These are phyloP conservation scores for Elaphurus davidianus DNA, from an alignment of 2,113 vertebrate genomes.

Conservation along the genomic window DNA sequence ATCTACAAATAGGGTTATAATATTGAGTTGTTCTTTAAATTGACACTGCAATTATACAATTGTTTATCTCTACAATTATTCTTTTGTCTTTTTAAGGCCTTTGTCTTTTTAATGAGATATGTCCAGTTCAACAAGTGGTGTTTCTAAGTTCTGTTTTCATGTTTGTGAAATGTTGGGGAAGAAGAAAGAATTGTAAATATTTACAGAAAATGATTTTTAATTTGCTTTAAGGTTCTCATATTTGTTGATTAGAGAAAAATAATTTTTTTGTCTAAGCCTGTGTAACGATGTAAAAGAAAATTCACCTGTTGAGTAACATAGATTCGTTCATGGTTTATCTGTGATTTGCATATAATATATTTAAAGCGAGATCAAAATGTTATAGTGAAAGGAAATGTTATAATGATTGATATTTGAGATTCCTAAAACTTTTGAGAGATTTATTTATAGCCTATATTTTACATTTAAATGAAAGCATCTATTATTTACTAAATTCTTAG, in stretches of 20 bases:
- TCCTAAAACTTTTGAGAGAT: background rate
- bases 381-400: background rate
- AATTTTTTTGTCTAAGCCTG: background rate
- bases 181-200: background rate
- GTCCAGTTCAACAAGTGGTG: background rate
- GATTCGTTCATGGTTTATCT: background rate
- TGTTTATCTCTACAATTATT: background rate
- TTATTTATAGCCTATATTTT: background rate
- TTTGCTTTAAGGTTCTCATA: constrained; percentile 1
- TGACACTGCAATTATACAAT: background rate
- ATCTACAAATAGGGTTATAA: background rate
- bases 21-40: background rate
- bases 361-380: background rate
- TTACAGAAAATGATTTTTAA: background rate
- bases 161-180: background rate
- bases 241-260: background rate
- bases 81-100: constrained; percentile 10
- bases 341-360: background rate
- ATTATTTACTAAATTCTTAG: background rate
- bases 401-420: background rate
- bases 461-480: background rate
- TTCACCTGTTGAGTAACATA: background rate
- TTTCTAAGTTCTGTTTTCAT: background rate
- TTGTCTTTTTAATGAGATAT: background rate
- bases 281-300: background rate